Conservation (phyloP, 2,888 invertebrate genomes). For the Oligia latruncula region DNA sequence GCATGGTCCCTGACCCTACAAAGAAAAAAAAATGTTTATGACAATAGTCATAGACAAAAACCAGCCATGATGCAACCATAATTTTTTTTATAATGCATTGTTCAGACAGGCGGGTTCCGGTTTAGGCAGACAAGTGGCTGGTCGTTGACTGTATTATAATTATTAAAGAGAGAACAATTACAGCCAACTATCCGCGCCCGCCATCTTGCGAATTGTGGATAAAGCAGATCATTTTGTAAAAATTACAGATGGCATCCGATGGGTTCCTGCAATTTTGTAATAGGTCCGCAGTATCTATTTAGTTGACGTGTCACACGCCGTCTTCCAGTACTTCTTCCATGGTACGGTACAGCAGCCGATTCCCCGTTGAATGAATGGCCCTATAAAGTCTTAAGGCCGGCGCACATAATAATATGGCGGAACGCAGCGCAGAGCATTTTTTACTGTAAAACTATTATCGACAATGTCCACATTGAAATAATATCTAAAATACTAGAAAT, state of each 20-base stretch:
- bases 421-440: too few species aligned
- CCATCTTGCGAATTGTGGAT: not conserved
- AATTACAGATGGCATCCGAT: not conserved
- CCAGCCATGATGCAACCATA: too few species aligned
- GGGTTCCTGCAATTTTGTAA: not conserved
- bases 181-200: not conserved
- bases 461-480: too few species aligned
- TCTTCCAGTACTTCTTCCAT: not conserved
- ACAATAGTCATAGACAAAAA: not conserved
- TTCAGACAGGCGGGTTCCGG: not conserved
- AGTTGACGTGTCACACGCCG: slow-evolving; percentile 11
- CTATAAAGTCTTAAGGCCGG: not conserved
- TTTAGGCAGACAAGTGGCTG: not conserved
- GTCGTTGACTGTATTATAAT: not conserved
- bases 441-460: too few species aligned
- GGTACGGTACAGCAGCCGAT: not conserved
- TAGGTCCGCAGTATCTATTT: not conserved
- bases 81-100: not conserved
- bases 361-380: not conserved
- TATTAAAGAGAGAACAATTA: not conserved
- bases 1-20: too few species aligned
- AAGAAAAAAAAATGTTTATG: too few species aligned
- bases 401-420: too few species aligned
- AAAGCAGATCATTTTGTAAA: not conserved
- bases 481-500: too few species aligned